These are phyloP conservation scores for Leucophenga montana DNA, from an alignment of 2,888 invertebrate species.

Conservation along the genomic window DNA sequence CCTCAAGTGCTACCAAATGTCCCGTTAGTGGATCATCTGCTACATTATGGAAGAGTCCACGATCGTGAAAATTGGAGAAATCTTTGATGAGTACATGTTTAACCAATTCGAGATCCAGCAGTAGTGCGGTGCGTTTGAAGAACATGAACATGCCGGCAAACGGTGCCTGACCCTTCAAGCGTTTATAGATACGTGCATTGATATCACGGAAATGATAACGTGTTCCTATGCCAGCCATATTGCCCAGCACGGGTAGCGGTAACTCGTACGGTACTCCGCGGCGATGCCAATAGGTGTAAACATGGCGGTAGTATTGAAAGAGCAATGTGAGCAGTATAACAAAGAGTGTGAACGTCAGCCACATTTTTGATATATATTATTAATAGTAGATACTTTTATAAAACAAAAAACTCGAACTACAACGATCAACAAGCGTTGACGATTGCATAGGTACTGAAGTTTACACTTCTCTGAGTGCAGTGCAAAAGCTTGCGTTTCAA, in stretches of 20 bases:
- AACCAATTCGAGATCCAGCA: constrained; percentile 65
- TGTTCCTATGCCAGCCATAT: constrained; percentile 54
- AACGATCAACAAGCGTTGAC: too few species aligned
- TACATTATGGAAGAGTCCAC: constrained; percentile 61
- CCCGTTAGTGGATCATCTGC: constrained; percentile 67
- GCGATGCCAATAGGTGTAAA: constrained; percentile 56
- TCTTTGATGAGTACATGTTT: constrained; percentile 69
- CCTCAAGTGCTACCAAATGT: constrained; percentile 68
- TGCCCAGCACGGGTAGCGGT: constrained; percentile 54
- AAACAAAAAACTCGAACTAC: constrained; percentile 19
- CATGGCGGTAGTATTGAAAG: constrained; percentile 35
- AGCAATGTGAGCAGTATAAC: constrained; percentile 38
- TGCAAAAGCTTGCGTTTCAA: too few species aligned
- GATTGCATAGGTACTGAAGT: too few species aligned
- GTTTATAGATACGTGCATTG: constrained; percentile 49
- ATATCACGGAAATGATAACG: constrained; percentile 54
- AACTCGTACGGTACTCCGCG: constrained; percentile 51
- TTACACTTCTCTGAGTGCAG: too few species aligned
- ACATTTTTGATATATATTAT: constrained; percentile 31
- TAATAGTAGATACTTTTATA: not conserved
- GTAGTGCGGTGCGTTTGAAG: constrained; percentile 47
- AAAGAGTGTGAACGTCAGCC: constrained; percentile 44
- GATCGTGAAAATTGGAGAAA: constrained; percentile 68
- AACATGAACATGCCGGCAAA: constrained; percentile 60
- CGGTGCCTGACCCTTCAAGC: constrained; percentile 53